phyloP scores from a whole-genome alignment of 2,797 vertebrate genomes.

The Microtus agrestis region DNA sequence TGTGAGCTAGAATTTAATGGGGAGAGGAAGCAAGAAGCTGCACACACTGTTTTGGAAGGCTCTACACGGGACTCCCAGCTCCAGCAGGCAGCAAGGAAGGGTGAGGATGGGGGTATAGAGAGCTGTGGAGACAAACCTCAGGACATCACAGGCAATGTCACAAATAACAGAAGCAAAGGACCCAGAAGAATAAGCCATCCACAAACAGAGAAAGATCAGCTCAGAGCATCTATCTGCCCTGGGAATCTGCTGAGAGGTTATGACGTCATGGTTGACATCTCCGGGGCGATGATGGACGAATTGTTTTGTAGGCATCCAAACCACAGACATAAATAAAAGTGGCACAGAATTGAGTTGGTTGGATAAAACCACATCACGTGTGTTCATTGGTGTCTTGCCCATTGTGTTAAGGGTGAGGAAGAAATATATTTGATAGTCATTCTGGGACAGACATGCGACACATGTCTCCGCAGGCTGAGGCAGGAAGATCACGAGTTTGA shows the following conservation, averaged over 20 bases:
- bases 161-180: background rate
- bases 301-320: background rate
- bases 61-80: slow-evolving; percentile 73
- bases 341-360: background rate
- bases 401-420: background rate
- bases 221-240: background rate
- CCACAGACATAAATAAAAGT: background rate
- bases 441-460: background rate
- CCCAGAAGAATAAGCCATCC: background rate
- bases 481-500: background rate
- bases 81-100: slow-evolving; percentile 66
- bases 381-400: background rate
- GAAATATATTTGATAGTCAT: background rate
- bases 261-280: background rate
- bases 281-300: background rate
- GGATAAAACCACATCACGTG: background rate
- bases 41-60: slow-evolving; percentile 62
- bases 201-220: background rate
- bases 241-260: background rate
- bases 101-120: background rate
- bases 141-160: background rate
- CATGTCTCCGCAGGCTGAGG: background rate
- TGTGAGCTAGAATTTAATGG: slow-evolving; percentile 86
- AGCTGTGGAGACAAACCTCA: background rate
- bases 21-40: background rate